Base-by-base conservation (phyloP, 2,113 vertebrate species). In the Solea solea region DNA sequence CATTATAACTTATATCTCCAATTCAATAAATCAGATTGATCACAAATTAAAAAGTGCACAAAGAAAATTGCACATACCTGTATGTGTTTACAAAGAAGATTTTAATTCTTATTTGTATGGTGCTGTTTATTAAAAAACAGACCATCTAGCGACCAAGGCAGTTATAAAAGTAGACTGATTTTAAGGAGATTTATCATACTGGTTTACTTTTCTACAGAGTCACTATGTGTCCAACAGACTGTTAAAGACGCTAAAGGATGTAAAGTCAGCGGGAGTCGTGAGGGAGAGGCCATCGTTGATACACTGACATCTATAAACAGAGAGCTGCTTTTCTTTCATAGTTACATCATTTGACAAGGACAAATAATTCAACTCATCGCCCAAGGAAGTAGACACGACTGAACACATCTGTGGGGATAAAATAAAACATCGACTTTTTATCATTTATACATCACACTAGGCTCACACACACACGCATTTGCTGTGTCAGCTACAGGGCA, bases 401-500 rank as follows among this genome's bases (percentile, higher is more conserved):
- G 7, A 41, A 49, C 28, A 61, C 44, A 53, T 59, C 16, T 60
- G 11, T 21, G 1, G 21, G 10, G 3, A 45, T 25, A 21, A 34
- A 1, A 41, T 16, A 14, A 78, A 53, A 54, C 1, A 34, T 34
- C 5, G 1, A 34, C 10, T 14, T 0, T 11, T 51, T 27, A 16
- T 52, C 7, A 46, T 34, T 28, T 51, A 39, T 41, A 58, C 3
- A 50, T 3, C 8, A 11, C n/a, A 49, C 1, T 1, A 44, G 9
- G 40, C 57, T 57, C 51, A 45, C 15, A 42, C 21, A 63, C 45
- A 77, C 45, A 64, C 46, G 52, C 28, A 87, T 65, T 85, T 87
- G 85, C 83, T 82, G 75, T 75, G 85, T 90, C 83, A 89, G 86
- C 82, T 42, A 58, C 8, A 48, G 69, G 67, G 75, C 89, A 60